phyloP scores from a whole-genome alignment of 2,797 vertebrate species.

The Hydrophis major region DNA sequence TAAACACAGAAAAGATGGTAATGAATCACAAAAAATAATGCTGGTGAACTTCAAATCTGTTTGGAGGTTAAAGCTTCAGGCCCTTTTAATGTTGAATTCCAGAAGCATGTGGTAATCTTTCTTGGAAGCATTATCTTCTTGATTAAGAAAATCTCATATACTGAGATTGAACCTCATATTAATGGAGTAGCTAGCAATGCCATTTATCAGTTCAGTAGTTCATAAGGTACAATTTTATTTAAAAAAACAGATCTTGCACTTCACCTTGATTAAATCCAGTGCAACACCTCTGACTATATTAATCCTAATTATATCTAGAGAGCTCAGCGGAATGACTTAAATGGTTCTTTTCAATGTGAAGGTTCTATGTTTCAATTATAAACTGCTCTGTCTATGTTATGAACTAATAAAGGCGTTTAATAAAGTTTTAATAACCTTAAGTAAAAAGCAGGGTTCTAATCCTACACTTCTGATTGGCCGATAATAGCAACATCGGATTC shows the following conservation, averaged over 20 bases:
- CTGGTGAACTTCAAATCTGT: not conserved
- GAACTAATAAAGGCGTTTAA: too few species aligned
- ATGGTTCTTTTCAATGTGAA: not conserved
- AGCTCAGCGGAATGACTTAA: not conserved
- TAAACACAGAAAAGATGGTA: not conserved
- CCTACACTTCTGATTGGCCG: too few species aligned
- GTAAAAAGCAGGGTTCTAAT: too few species aligned
- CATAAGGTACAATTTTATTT: not conserved
- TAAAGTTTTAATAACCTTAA: too few species aligned
- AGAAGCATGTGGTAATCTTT: not conserved
- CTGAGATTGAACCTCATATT: not conserved
- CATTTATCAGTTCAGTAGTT: not conserved
- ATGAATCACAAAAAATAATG: not conserved
- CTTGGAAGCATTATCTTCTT: not conserved
- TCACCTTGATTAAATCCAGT: not conserved
- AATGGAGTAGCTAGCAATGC: not conserved
- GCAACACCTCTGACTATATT: not conserved
- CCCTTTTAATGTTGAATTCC: not conserved
- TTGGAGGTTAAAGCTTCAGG: not conserved
- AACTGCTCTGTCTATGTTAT: not conserved
- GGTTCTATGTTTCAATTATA: not conserved
- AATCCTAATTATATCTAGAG: not conserved
- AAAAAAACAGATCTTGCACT: not conserved
- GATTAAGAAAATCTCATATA: not conserved
- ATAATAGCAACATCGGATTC: too few species aligned